Base-by-base conservation (phyloP, 2,888 invertebrate species). In the Pollenia labialis region DNA sequence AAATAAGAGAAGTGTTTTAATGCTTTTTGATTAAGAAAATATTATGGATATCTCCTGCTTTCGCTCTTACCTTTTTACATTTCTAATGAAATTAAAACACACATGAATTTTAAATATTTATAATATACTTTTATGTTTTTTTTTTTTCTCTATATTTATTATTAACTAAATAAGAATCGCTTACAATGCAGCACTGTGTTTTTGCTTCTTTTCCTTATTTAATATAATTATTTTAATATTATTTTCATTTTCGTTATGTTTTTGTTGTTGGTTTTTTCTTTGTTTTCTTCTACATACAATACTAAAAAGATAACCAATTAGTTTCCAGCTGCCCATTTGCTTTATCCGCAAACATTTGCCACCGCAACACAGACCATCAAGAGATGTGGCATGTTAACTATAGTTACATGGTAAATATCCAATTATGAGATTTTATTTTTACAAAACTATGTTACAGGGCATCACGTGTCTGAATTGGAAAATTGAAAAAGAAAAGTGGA, bases 161-260 rank as follows among this genome's bases (percentile, higher is more conserved):
- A 52, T 60, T 72, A 66, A 79, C 77, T 84, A 79, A 72, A 72
- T 79, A 79, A 84, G 83, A 74, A 84, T 79, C 84, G 79, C 77
- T 84, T 84, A 79, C 68, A 79, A 68, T 84, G 66, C 74, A 79
- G 68, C 74, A 64, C 10, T 82, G 12, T 76, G 4, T 60, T 66
- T 32, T 71, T 23, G 10, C 42, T 56, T 66, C 12, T 62, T 11
- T 72, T 48, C 8, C 50, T 62, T 50, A n/a, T 80, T 54, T 46
- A 42, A 74, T 66, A 42, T 68, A 68, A 74, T 58, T 68, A 50
- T 58, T 81, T 32, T 40, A 68, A 81, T 75, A 75, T 42, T 79
- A 81, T 66, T 48, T 71, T 66, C 54, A 69, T 18, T 56, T 76
- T 62, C 44, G 4, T 54, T 69, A 69, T 46, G 68, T 75, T 69